Evolutionary conservation across 2,888 invertebrate species (phyloP).

Genomic region (Neelides folsomi): DNA sequence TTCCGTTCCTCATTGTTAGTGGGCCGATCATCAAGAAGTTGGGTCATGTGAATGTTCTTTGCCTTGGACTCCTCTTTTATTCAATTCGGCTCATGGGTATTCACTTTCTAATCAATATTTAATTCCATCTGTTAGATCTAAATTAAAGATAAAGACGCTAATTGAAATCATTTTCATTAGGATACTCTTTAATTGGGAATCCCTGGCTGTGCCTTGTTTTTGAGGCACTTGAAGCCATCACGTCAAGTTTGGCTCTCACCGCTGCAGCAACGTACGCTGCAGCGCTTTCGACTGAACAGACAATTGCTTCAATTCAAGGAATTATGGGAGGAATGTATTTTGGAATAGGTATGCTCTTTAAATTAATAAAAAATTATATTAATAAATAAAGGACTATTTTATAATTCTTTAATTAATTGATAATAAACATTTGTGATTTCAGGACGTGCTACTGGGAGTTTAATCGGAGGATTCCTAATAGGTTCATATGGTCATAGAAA

Average conservation of each 20-base stretch:
- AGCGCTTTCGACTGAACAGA: constrained; percentile 55
- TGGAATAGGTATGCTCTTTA: constrained; percentile 56
- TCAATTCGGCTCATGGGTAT: constrained; percentile 56
- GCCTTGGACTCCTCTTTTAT: constrained; percentile 63
- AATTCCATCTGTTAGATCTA: not conserved
- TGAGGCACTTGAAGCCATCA: constrained; percentile 63
- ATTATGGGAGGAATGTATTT: constrained; percentile 65
- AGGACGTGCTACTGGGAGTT: constrained; percentile 63
- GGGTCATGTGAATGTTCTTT: constrained; percentile 63
- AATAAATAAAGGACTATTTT: not conserved
- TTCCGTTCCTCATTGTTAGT: constrained; percentile 60
- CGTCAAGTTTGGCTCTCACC: constrained; percentile 59
- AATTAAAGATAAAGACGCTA: not conserved
- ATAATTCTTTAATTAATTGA: constrained; percentile 1
- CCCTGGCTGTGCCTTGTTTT: constrained; percentile 62
- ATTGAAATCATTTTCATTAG: constrained; percentile 37
- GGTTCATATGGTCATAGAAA: constrained; percentile 56
- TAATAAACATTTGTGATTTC: constrained; percentile 27
- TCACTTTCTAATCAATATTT: not conserved
- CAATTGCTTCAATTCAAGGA: constrained; percentile 63
- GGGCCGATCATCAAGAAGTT: constrained; percentile 58
- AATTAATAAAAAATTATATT: not conserved
- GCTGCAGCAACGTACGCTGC: constrained; percentile 66
- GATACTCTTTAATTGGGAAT: constrained; percentile 60
- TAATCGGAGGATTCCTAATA: constrained; percentile 62